A percentile compares a stretch with the other conserved stretches of the same genome.
phyloP scores from a whole-genome alignment of 2,888 invertebrate species.

The Strigamia maritima region DNA sequence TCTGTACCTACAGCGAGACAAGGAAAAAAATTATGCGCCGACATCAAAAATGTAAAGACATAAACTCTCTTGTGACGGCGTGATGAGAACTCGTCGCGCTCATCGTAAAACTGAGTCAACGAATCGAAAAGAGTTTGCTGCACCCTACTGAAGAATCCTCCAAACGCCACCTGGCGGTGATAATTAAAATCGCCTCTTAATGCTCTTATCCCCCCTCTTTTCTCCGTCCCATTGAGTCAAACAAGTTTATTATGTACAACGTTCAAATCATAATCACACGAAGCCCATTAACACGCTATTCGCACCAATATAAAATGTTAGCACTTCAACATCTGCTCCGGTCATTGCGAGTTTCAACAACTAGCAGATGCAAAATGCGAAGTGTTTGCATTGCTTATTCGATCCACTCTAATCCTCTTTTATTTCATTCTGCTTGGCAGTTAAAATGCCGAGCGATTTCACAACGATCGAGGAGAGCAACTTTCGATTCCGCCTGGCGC shows the following conservation, averaged over 20 bases:
- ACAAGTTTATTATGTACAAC: neutral
- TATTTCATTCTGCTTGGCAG: constrained; percentile 46
- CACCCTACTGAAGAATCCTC: neutral
- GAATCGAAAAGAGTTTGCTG: neutral
- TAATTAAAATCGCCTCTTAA: neutral
- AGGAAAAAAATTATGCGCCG: neutral
- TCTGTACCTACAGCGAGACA: neutral
- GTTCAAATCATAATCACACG: neutral
- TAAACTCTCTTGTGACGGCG: neutral
- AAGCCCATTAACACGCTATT: neutral
- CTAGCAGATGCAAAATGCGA: neutral
- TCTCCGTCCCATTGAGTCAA: neutral
- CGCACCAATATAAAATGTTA: neutral
- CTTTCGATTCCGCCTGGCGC: constrained; percentile 40
- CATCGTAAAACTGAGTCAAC: neutral
- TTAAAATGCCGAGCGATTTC: constrained; percentile 37
- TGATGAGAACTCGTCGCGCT: neutral
- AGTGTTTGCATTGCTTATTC: neutral
- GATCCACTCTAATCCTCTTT: neutral
- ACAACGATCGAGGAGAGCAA: constrained; percentile 35
- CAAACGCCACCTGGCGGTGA: neutral
- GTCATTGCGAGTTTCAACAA: neutral
- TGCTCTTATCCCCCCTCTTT: too few species aligned
- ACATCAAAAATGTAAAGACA: neutral
- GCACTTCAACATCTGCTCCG: neutral